Conservation (phyloP, 2,113 vertebrate genomes). For the Odontesthes bonariensis region DNA sequence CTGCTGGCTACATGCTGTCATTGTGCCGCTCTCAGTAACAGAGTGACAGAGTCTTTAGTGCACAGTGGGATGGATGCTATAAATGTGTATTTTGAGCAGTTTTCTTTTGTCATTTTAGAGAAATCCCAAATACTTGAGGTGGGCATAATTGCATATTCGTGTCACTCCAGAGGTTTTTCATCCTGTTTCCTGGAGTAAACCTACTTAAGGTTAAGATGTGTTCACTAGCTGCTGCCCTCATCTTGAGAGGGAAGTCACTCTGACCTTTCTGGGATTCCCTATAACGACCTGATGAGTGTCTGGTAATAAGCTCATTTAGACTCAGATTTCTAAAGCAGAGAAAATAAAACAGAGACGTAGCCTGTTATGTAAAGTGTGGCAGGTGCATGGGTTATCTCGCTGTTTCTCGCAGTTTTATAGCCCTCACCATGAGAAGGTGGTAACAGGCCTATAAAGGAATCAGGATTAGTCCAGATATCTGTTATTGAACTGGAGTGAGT, state of each 20-base stretch:
- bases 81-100: neutral
- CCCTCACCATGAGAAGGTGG: neutral
- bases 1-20: neutral
- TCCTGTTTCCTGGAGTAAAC: neutral
- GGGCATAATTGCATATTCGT: neutral
- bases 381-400: neutral
- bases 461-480: neutral
- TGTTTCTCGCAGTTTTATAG: neutral
- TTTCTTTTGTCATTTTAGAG: neutral
- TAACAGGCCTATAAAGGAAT: neutral
- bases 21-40: neutral
- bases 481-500: neutral
- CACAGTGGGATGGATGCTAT: neutral
- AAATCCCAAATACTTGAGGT: neutral
- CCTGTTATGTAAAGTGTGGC: neutral
- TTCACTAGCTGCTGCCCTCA: neutral
- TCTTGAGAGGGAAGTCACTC: neutral
- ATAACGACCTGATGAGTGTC: neutral
- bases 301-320: neutral
- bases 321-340: neutral
- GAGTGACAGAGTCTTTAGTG: neutral
- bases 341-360: neutral
- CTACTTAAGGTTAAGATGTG: neutral
- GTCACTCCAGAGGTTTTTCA: conserved; percentile 5
- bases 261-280: conserved; percentile 13